Percentiles rank a stretch among this genome's conserved stretches.
phyloP scores from a whole-genome alignment of 2,888 invertebrate genomes.

The Rutpela maculata region DNA sequence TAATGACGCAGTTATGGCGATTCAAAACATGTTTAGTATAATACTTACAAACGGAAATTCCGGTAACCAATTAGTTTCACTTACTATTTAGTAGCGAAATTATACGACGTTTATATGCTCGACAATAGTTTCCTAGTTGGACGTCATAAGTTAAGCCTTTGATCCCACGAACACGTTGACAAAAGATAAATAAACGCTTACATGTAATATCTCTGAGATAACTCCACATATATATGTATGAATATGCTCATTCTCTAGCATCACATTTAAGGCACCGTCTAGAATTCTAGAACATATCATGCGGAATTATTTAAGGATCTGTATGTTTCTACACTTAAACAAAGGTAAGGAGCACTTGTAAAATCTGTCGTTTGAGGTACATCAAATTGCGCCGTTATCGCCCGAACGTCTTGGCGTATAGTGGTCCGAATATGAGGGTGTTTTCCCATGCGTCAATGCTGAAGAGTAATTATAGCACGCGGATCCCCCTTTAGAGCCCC shows the following conservation, averaged over 20 bases:
- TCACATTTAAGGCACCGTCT: not conserved
- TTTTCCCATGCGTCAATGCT: slow-evolving; percentile 30
- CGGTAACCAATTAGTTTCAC: too few relatives aligned
- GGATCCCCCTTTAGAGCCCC: slow-evolving; percentile 8
- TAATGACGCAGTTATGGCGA: too few relatives aligned
- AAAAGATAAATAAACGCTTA: not conserved
- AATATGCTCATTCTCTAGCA: too few relatives aligned
- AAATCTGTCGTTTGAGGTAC: not conserved
- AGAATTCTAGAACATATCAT: not conserved
- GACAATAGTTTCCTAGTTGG: too few relatives aligned
- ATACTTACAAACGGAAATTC: too few relatives aligned
- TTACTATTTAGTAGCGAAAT: too few relatives aligned
- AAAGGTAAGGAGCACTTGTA: slow-evolving; percentile 15
- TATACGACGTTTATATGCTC: too few relatives aligned
- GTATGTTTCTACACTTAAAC: not conserved
- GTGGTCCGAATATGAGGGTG: slow-evolving; percentile 19
- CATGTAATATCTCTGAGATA: not conserved
- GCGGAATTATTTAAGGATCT: slow-evolving; percentile 30
- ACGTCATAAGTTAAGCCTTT: not conserved
- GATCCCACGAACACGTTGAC: not conserved
- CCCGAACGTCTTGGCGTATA: slow-evolving; percentile 7
- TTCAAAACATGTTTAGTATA: too few relatives aligned
- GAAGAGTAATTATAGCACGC: slow-evolving; percentile 28
- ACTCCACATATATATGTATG: not conserved
- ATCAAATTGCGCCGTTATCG: slow-evolving; percentile 27